phyloP scores from a whole-genome alignment of 2,888 invertebrate species.

The Epirrita christyi region DNA sequence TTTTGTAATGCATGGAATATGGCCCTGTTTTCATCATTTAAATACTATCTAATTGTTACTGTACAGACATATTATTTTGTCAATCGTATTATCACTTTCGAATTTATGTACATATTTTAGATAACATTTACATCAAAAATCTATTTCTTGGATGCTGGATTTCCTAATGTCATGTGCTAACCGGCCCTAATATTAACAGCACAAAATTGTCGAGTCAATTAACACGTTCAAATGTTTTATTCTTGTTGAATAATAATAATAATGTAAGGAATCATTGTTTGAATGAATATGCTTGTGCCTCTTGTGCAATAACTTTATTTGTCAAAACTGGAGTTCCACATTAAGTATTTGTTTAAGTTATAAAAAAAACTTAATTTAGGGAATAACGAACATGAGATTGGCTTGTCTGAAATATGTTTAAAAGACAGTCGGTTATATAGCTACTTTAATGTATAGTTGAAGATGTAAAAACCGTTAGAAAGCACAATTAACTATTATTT shows the following conservation, averaged over 20 bases:
- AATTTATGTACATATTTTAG: slow-evolving; percentile 74
- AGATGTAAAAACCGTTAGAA: slow-evolving; percentile 24
- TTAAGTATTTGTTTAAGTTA: slow-evolving; percentile 34
- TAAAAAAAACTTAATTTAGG: slow-evolving; percentile 25
- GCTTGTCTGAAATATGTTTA: slow-evolving; percentile 68
- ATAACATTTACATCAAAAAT: slow-evolving; percentile 65
- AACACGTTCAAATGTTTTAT: slow-evolving; percentile 69
- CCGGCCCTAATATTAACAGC: slow-evolving; percentile 50
- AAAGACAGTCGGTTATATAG: slow-evolving; percentile 53
- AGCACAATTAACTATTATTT: slow-evolving; percentile 34
- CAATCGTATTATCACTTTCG: slow-evolving; percentile 64
- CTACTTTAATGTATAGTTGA: slow-evolving; percentile 29
- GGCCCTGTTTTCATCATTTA: slow-evolving; percentile 54
- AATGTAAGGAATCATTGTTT: slow-evolving; percentile 55
- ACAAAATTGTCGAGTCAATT: slow-evolving; percentile 70
- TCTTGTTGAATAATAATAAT: slow-evolving; percentile 46
- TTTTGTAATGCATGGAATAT: slow-evolving; percentile 65
- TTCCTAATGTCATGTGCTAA: slow-evolving; percentile 48
- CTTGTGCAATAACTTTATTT: slow-evolving; percentile 54
- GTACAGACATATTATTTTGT: slow-evolving; percentile 56
- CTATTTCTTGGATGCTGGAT: slow-evolving; percentile 43
- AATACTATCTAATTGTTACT: slow-evolving; percentile 54
- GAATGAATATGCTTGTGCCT: slow-evolving; percentile 65
- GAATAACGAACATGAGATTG: slow-evolving; percentile 35
- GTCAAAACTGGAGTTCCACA: slow-evolving; percentile 47